Base-by-base conservation (phyloP, 53 echinoderm and acorn worm species). In the Arbacia lixula region DNA sequence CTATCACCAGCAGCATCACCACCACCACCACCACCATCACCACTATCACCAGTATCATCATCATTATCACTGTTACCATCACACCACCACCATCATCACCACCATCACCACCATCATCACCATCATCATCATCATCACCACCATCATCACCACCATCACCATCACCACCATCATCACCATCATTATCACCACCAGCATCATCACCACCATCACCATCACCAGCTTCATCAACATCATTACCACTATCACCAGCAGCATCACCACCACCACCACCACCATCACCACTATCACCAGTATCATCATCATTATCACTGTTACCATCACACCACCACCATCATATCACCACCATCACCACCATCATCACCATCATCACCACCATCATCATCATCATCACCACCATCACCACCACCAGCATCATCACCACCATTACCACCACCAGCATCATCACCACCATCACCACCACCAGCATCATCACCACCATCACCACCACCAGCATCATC, bases 361-460 rank as follows among this genome's bases (percentile, higher is more conserved):
- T 82, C 60, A 82, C 24, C 22, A 38, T 40, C 37, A 82, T 26
- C 37, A 82, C 31, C 52, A 76, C 32, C 31, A 76, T 27, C 40
- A 83, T 42, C 40, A 83, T 66, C 24, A 66, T 64, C 40, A 66
- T 65, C 40, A 66, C 21, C 38, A 83, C 40, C 39, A 66, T 66
- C 38, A 83, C 11, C 62, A 83, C 35, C 62, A 27, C 30, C 62
- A 65, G 10, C 63, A 83, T 28, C 61, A 77, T 77, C 53, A 77
- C 0, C 61, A 65, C 65, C 61, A 83, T 64, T 24, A 82, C 43
- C 41, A 83, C n/a, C 38, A 65, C 0, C 38, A 83, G 20, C 40
- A 60, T 83, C 62, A 66, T 83, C 38, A 40, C 10, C 25, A 36
- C 14, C 30, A 36, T 35, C 65, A 60, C 12, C 29, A 3, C 1